Evolutionary conservation across 2,797 vertebrate genomes (phyloP), one percentile per base, ranked within the genome.

Genomic region (Nothura maculosa): DNA sequence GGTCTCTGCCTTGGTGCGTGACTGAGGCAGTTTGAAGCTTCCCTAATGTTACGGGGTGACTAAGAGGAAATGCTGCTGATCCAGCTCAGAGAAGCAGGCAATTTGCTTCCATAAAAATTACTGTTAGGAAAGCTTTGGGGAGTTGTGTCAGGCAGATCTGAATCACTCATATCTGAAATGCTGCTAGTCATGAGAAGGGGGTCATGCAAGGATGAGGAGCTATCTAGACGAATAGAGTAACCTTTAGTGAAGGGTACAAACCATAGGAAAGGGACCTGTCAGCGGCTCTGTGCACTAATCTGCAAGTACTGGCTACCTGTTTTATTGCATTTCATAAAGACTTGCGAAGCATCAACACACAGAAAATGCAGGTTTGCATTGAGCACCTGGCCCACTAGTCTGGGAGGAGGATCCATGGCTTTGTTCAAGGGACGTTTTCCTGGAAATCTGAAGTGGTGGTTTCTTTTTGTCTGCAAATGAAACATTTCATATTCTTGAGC

Each of bases 31-130:
- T 76, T 73, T 47, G 69, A 76, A 91, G 55, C 69, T 83, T 85
- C 43, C 15, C 73, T 69, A 30, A 18, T 19, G 8, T 30, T 76
- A 48, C 0, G 1, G 36, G 24, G 17, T 85, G 76, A 75, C 60
- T 64, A 62, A 58, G 60, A 75, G 69, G 58, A 85, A 85, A 60
- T 69, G 30, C 30, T 81, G 63, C 80, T 87, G 89, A 81, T 92
- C 70, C 77, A 77, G 52, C 70, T 92, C 45, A 68, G 82, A 74
- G 67, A 81, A 84, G 58, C 34, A 76, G 66, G 48, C 69, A 70
- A 63, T 91, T 95, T 89, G 12, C 43, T 93, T 93, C 70, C 86
- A 9, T 84, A 91, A 94, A 84, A 84, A 89, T 89, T 81, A 89
- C 60, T 60, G 66, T 78, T 57, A 25, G 47, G 61, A 84, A 86